Evolutionary conservation across 2,797 vertebrate genomes (phyloP).

Genomic region (Steatocranus sp.): DNA sequence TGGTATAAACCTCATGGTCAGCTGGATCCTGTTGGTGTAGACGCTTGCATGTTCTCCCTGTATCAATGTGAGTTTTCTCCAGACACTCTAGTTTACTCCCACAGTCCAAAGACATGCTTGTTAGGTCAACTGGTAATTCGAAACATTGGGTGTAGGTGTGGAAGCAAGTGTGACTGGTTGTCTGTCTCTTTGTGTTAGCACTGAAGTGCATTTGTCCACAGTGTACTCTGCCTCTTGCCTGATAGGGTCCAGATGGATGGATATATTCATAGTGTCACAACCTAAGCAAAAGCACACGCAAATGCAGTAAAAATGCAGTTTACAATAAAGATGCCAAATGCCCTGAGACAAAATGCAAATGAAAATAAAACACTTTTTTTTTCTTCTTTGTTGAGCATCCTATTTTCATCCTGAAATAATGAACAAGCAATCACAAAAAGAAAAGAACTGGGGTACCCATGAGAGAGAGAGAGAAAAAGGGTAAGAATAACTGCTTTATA

Average conservation of each 20-base stretch:
- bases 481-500: slow-evolving; percentile 20
- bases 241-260: not conserved
- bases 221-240: not conserved
- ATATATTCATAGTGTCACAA: not conserved
- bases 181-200: not conserved
- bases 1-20: not conserved
- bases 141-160: not conserved
- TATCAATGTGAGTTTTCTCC: not conserved
- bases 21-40: not conserved
- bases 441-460: not conserved
- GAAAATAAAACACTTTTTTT: not conserved
- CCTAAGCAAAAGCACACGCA: not conserved
- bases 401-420: slow-evolving; percentile 28
- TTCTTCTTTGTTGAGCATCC: slow-evolving; percentile 10
- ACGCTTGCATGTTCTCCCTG: not conserved
- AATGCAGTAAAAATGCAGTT: not conserved
- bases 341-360: not conserved
- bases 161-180: not conserved
- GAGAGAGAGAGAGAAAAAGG: not conserved
- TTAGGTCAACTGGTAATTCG: not conserved
- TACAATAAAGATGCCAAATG: not conserved
- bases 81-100: not conserved
- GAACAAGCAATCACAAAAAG: not conserved
- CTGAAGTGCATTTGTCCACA: not conserved
- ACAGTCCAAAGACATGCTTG: not conserved